Conservation (phyloP, 2,797 vertebrate species). For the Rhynchotus rufescens region DNA sequence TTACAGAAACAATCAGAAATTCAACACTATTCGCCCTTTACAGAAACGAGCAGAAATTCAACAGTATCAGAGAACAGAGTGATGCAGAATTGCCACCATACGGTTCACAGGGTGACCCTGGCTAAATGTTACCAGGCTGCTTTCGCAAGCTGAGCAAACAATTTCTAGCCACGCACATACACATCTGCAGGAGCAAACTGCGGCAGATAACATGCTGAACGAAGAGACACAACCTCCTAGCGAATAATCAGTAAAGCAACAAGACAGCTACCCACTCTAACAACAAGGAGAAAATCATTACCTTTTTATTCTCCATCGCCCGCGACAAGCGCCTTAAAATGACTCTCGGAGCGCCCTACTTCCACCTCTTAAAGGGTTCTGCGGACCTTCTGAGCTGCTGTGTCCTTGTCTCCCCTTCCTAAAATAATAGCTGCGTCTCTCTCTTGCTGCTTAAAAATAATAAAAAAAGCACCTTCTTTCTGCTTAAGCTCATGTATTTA, state of each 20-base stretch:
- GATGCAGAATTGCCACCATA: background rate
- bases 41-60: too few relatives aligned
- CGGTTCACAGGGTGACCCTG: too few relatives aligned
- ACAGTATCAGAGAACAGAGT: background rate
- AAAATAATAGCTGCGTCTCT: background rate
- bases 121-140: too few relatives aligned
- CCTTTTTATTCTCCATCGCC: constrained; percentile 29
- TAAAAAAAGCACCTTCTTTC: background rate
- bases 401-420: too few relatives aligned
- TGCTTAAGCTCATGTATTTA: rapidly evolving
- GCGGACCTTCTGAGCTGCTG: too few relatives aligned
- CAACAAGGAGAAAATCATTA: background rate
- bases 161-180: background rate
- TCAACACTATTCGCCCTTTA: background rate
- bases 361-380: background rate
- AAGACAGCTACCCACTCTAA: background rate
- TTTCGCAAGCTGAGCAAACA: background rate
- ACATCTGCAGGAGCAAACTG: too few relatives aligned
- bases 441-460: background rate
- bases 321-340: too few relatives aligned
- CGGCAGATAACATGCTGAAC: background rate
- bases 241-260: background rate
- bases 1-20: too few relatives aligned
- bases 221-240: too few relatives aligned
- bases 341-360: background rate